Evolutionary conservation across 2,888 invertebrate species (phyloP).

Genomic region (Cerastis leucographa): DNA sequence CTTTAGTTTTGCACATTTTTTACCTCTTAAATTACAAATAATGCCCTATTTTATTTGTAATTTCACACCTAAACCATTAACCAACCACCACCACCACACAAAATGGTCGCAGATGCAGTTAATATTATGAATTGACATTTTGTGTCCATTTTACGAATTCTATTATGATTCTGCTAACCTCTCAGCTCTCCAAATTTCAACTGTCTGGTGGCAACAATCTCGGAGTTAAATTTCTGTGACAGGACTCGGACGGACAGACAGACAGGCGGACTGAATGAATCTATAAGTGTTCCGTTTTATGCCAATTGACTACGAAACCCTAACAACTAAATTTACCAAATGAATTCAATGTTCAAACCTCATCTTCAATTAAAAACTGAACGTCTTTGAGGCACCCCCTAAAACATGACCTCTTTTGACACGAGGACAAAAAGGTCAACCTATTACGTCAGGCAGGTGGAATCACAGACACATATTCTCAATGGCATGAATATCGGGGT

Average conservation of each 20-base stretch:
- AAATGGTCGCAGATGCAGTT: too few species aligned
- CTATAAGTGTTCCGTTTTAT: background rate
- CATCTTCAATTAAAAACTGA: background rate
- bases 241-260: background rate
- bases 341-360: background rate
- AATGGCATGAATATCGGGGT: conserved; percentile 62
- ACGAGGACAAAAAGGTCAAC: conserved; percentile 44
- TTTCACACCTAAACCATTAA: too few species aligned
- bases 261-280: background rate
- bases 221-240: background rate
- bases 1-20: too few species aligned
- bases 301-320: background rate
- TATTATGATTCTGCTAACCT: too few species aligned
- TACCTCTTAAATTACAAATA: too few species aligned
- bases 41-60: too few species aligned
- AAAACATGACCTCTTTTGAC: conserved; percentile 30
- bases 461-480: conserved; percentile 57
- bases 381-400: conserved; percentile 26
- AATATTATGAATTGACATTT: too few species aligned
- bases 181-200: too few species aligned
- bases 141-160: too few species aligned
- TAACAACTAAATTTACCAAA: background rate
- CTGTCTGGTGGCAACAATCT: background rate
- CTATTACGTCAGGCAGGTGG: conserved; percentile 49
- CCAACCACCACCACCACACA: too few species aligned